Evolutionary conservation across 1,140 invertebrate species (phyloP), one percentile per base, ranked within the genome.

Genomic region (Drosophila burlai): DNA sequence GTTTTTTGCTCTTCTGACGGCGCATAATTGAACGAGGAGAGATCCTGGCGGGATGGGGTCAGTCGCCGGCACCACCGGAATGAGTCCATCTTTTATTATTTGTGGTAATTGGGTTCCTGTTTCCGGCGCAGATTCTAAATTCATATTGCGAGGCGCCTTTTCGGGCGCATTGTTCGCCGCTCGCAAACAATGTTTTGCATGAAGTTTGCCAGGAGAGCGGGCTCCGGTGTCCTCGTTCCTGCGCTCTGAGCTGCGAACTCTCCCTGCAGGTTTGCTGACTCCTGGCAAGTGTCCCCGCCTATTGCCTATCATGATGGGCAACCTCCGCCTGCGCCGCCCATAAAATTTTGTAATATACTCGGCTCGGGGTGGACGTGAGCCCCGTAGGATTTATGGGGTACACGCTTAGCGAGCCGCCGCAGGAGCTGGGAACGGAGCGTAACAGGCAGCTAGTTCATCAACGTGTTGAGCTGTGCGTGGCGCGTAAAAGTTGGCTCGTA

Each of bases 281-380:
- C 21, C 47, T 7, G 49, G 63, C 43, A 49, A 71, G 43, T 58
- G 38, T 72, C 69, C 54, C 45, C 61, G 40, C 9, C 13, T 36
- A 52, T 59, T 43, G 58, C 52, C 71, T 57, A 76, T 76, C 38
- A 29, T 50, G 45, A 78, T 63, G 45, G 55, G 61, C 60, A 57
- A 52, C 50, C 66, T 62, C 75, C 60, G 76, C 38, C 54, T 79
- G 66, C 26, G 55, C 31, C 50, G 57, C 18, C 62, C 68, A 81
- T 89, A 87, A 89, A 85, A 89, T 68, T 81, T 61, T 81, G 72
- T 89, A 83, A 87, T 87, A 74, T 69, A 76, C 68, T 60, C 42
- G 58, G 57, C 63, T 58, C 65, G 38, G 63, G 74, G 49, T 46
- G 76, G 58, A 76, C 58, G 59, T 76, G 80, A 83, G 67, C 55